Conservation (phyloP, 2,888 invertebrate genomes). For the Endotricha flammealis region DNA sequence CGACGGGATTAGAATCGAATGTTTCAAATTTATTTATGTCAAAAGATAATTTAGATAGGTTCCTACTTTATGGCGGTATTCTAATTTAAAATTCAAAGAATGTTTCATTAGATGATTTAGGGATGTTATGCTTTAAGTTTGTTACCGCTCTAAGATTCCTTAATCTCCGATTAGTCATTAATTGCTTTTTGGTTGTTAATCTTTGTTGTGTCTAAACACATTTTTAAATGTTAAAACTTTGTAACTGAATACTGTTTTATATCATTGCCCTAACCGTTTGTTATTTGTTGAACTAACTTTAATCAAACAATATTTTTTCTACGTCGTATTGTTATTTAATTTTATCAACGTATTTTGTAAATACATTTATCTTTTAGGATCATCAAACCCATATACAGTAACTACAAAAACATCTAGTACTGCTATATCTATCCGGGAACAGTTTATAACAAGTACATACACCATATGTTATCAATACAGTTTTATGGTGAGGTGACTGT, state of each 20-base stretch:
- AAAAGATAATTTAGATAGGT: conserved; percentile 62
- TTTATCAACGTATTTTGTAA: too few species aligned
- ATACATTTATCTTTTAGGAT: too few species aligned
- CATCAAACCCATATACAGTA: too few species aligned
- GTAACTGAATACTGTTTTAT: too few species aligned
- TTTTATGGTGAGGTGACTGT: conserved; percentile 7
- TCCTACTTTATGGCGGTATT: conserved; percentile 54
- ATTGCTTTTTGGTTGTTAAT: conserved; percentile 55
- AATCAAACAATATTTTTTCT: too few species aligned
- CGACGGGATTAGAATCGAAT: conserved; percentile 51
- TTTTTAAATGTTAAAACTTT: too few species aligned
- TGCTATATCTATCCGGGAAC: not conserved
- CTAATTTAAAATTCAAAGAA: conserved; percentile 54
- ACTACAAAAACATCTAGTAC: not conserved
- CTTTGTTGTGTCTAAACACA: conserved; percentile 25
- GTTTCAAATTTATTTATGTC: conserved; percentile 50
- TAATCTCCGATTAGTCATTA: conserved; percentile 61
- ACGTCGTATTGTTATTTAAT: too few species aligned
- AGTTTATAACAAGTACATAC: not conserved
- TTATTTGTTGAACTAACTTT: too few species aligned
- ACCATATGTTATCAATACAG: not conserved
- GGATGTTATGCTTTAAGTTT: conserved; percentile 48
- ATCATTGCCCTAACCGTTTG: too few species aligned
- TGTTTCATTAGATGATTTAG: conserved; percentile 51
- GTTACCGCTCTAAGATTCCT: conserved; percentile 32